These are phyloP conservation scores for Calameuta filiformis DNA, from an alignment of 2,888 invertebrate species.

Conservation along the genomic window DNA sequence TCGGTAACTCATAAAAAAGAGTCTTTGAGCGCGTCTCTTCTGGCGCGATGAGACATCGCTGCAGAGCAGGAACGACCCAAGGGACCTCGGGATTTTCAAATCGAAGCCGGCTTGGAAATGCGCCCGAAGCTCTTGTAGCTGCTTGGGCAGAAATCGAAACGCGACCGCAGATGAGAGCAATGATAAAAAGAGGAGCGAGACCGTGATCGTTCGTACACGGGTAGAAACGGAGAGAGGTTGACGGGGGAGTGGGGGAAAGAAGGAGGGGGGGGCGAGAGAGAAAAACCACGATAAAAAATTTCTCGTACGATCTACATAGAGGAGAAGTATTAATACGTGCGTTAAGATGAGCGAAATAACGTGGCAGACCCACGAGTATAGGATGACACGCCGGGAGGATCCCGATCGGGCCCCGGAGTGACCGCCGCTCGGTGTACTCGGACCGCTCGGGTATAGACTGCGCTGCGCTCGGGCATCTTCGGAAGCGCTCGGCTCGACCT, in stretches of 20 bases:
- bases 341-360: conserved; percentile 52
- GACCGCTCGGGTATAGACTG: conserved; percentile 19
- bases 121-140: too few relatives aligned
- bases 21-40: too few relatives aligned
- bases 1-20: too few relatives aligned
- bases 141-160: conserved; percentile 19
- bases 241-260: conserved; percentile 22
- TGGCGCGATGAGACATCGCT: not conserved
- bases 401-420: conserved; percentile 27
- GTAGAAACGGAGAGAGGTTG: conserved; percentile 9
- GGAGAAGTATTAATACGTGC: conserved; percentile 53
- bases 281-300: not conserved
- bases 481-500: conserved; percentile 58
- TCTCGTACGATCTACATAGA: conserved; percentile 31
- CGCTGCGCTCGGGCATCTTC: conserved; percentile 39
- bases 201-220: not conserved
- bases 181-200: not conserved
- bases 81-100: not conserved
- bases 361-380: conserved; percentile 59
- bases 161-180: conserved; percentile 10
- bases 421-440: conserved; percentile 20
- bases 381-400: conserved; percentile 55
- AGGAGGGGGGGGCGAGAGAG: conserved; percentile 16
- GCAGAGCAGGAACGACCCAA: not conserved
- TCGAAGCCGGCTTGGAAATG: not conserved